Evolutionary conservation across 2,888 invertebrate genomes (phyloP).

Genomic region (Thysanoteuthis rhombus): DNA sequence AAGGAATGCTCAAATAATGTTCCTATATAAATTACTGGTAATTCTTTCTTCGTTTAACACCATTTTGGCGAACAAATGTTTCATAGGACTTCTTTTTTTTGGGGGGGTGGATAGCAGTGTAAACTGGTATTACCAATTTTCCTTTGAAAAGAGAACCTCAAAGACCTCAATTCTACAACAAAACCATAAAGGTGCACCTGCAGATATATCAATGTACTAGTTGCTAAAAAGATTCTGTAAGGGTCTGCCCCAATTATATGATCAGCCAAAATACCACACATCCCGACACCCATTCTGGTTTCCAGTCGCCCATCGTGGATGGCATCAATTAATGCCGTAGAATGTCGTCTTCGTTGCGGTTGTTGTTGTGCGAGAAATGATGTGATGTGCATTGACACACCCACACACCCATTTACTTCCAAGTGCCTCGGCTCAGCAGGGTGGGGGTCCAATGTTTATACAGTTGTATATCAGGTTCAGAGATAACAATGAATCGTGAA

Average conservation of each 20-base stretch:
- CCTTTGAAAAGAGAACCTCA: too few species aligned
- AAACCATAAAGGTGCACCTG: background rate
- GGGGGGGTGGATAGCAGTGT: too few species aligned
- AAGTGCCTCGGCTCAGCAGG: background rate
- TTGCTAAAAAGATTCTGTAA: background rate
- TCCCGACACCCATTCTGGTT: background rate
- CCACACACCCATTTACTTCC: background rate
- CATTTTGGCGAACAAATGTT: too few species aligned
- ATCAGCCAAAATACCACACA: too few species aligned
- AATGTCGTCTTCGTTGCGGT: background rate
- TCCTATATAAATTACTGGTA: too few species aligned
- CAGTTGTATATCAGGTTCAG: background rate
- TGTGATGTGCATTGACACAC: background rate
- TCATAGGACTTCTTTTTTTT: too few species aligned
- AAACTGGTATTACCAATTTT: too few species aligned
- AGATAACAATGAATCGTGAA: background rate
- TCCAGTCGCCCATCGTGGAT: background rate
- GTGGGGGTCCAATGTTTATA: background rate
- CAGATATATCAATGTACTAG: background rate
- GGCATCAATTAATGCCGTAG: background rate
- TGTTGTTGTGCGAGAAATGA: background rate
- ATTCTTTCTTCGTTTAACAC: too few species aligned
- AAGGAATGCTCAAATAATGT: too few species aligned
- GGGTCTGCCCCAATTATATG: background rate
- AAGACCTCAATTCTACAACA: background rate